phyloP scores from a whole-genome alignment of 92 coral and sea anemone genomes.

The Heteractis magnifica region DNA sequence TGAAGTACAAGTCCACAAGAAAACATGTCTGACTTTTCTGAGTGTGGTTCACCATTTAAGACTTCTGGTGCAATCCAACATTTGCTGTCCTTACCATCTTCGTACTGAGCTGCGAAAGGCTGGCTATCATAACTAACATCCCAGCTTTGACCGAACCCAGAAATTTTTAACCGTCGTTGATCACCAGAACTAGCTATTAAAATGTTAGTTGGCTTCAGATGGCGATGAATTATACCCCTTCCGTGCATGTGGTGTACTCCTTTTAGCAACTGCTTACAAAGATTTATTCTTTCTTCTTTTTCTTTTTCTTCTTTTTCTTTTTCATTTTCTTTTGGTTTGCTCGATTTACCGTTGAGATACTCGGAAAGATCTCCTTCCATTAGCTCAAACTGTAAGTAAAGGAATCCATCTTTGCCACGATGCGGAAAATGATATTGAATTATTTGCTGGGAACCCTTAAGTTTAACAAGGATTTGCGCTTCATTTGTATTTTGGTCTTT shows the following conservation, averaged over 20 bases:
- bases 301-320: no score
- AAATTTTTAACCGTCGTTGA: not conserved
- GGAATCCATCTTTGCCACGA: not conserved
- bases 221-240: not conserved
- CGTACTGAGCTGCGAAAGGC: not conserved
- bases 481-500: not conserved
- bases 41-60: not conserved
- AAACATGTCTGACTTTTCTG: constrained; percentile 3
- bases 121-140: not conserved
- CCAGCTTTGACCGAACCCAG: not conserved
- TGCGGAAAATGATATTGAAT: not conserved
- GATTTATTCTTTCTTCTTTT: not conserved
- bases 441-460: not conserved
- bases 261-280: not conserved
- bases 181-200: not conserved
- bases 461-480: not conserved
- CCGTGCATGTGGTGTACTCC: not conserved
- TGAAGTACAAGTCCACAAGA: not conserved
- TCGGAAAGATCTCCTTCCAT: not conserved
- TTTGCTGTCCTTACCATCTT: not conserved
- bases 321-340: no score
- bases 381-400: not conserved
- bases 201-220: not conserved
- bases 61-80: not conserved
- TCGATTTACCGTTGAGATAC: no score